Evolutionary conservation across 2,797 vertebrate genomes (phyloP).

Genomic region (Philypnodon macrostomus): DNA sequence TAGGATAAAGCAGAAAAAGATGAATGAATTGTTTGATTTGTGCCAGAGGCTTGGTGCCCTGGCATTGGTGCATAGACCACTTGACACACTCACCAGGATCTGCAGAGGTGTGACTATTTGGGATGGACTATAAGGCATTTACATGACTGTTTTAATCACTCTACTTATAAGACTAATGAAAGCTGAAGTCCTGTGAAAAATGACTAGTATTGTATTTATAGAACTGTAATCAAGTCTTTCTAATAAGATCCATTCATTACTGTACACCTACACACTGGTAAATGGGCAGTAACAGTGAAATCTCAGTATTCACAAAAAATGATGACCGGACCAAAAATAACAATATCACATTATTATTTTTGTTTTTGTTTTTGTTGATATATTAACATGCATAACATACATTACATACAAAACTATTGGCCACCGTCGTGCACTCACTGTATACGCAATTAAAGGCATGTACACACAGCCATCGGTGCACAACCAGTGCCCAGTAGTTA

Average conservation of each 20-base stretch:
- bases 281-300: not conserved
- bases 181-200: constrained; percentile 15
- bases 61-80: constrained; percentile 47
- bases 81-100: constrained; percentile 46
- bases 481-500: too few relatives aligned
- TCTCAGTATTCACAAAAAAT: not conserved
- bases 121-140: constrained; percentile 36
- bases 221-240: constrained; percentile 2
- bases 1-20: too few relatives aligned
- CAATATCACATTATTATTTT: too few relatives aligned
- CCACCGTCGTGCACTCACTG: too few relatives aligned
- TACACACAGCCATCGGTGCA: too few relatives aligned
- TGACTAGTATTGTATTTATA: constrained; percentile 22
- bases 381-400: too few relatives aligned
- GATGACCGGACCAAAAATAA: too few relatives aligned
- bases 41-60: constrained; percentile 32
- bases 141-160: constrained; percentile 2
- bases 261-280: constrained; percentile 9
- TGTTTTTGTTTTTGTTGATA: too few relatives aligned
- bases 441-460: too few relatives aligned
- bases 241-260: not conserved
- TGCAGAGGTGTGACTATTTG: constrained; percentile 36
- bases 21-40: constrained; percentile 13
- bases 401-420: too few relatives aligned
- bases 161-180: constrained; percentile 6